Evolutionary conservation across 2,888 invertebrate genomes (phyloP), one percentile per base, ranked within the genome.

Genomic region (Dascillus cervinus): DNA sequence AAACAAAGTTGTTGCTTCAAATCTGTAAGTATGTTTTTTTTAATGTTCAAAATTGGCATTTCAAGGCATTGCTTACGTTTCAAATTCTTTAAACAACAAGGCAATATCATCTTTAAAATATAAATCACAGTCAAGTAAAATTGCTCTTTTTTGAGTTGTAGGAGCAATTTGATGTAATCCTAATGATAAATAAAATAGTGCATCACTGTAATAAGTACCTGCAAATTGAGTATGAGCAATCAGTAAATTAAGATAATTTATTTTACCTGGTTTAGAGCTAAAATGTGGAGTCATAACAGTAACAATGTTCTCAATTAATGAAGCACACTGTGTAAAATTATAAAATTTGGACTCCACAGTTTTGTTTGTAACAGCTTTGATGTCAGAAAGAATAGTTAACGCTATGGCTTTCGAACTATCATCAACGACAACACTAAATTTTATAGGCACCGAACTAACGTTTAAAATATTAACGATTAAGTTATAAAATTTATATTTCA

Each of bases 81-180:
- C 62, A 55, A 88, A 88, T 49, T 81, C 72, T 8, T 70, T 58
- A 52, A 80, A 79, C 3, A 88, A 64, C 38, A 77, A 61, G 23
- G 67, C 67, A 20, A 87, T 69, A 57, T 84, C 82, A 11, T 70
- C 70, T 44, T 73, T 70, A 58, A 88, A 79, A 60, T 79, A 78
- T 26, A 82, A 73, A 65, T 88, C 88, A 46, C 81, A 79, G 64
- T 88, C 88, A 27, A 87, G 64, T 64, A 87, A 72, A 40, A 83
- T 73, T 9, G 80, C 77, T 41, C 67, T 63, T 13, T 72, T 66
- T 52, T 84, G 72, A 28, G 69, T 57, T 2, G 49, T 37, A 6
- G 80, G 77, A 22, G 83, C 75, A 26, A 85, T 73, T 47, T 72
- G 69, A 56, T 85, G 79, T 13, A 86, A 58, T 2, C 80, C 82